Percentiles rank a stretch among this genome's conserved stretches.
Evolutionary conservation across 2,888 invertebrate species (phyloP).

Genomic region (Himalopsyche tibetana): DNA sequence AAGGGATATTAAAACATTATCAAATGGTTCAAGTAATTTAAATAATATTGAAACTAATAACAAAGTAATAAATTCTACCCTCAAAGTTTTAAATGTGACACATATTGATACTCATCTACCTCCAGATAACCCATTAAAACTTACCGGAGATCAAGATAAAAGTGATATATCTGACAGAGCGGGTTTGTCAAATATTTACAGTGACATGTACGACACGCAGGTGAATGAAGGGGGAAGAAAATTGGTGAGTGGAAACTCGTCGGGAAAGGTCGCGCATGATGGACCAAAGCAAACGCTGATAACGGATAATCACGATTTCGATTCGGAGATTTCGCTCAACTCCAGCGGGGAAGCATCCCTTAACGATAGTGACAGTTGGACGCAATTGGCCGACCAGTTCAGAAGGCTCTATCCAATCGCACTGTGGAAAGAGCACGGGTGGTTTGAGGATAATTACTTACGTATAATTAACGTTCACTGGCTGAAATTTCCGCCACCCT

Average conservation of each 20-base stretch:
- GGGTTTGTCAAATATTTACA: conserved; percentile 47
- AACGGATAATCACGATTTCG: conserved; percentile 23
- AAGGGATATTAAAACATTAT: not conserved
- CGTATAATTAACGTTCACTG: conserved; percentile 83
- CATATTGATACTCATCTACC: not conserved
- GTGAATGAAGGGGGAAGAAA: not conserved
- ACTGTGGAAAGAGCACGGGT: conserved; percentile 76
- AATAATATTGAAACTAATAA: not conserved
- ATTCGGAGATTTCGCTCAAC: conserved; percentile 11
- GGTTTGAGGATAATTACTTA: conserved; percentile 78
- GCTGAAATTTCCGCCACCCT: conserved; percentile 82
- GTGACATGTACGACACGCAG: conserved; percentile 42
- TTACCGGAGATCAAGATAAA: conserved; percentile 2
- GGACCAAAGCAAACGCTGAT: not conserved
- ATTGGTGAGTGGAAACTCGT: conserved; percentile 1
- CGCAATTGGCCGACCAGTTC: conserved; percentile 69
- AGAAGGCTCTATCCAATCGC: conserved; percentile 73
- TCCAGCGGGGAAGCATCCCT: not conserved
- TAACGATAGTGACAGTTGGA: conserved; percentile 45
- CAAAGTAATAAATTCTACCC: not conserved
- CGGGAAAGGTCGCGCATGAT: not conserved
- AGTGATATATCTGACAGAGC: not conserved
- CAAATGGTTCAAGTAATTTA: not conserved
- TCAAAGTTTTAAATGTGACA: conserved; percentile 12
- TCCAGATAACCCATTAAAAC: conserved; percentile 5